A percentile compares a stretch with the other conserved stretches of the same genome.
Conservation (phyloP, 2,888 invertebrate genomes). For the Graphium colonna region DNA sequence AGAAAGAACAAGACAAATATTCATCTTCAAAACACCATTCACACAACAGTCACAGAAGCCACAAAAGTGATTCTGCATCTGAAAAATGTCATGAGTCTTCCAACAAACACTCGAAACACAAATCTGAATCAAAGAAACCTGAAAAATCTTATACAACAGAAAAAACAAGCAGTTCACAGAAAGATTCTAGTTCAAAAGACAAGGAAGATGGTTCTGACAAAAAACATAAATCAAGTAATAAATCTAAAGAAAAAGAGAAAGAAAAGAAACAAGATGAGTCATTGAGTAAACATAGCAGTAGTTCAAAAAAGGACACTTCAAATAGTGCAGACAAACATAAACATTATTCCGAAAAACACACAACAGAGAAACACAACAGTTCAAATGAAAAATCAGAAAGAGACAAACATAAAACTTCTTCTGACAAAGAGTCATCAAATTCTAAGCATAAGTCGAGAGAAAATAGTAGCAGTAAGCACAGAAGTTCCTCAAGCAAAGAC, state of each 20-base stretch:
- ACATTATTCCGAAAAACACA: constrained; percentile 42
- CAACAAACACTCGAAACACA: constrained; percentile 22
- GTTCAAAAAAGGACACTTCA: constrained; percentile 41
- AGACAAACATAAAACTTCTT: constrained; percentile 45
- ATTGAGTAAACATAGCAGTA: constrained; percentile 33
- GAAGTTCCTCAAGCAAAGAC: constrained; percentile 47
- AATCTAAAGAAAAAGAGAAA: constrained; percentile 42
- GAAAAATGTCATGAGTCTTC: constrained; percentile 34
- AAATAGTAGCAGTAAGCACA: constrained; percentile 59
- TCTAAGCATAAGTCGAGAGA: constrained; percentile 52
- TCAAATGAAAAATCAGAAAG: constrained; percentile 35
- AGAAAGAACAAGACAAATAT: constrained; percentile 39
- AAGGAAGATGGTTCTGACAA: constrained; percentile 46
- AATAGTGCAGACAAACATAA: constrained; percentile 39
- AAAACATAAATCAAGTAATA: constrained; percentile 45
- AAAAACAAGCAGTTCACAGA: constrained; percentile 21
- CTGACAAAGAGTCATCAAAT: constrained; percentile 48
- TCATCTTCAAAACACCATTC: constrained; percentile 44
- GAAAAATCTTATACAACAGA: constrained; percentile 8
- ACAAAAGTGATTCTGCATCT: constrained; percentile 43
- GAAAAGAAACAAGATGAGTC: constrained; percentile 43
- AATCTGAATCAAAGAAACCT: constrained; percentile 23
- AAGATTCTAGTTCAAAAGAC: constrained; percentile 47
- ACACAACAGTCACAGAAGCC: constrained; percentile 38
- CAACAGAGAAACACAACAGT: constrained; percentile 45